A percentile compares a stretch with the other conserved stretches of the same genome.
Conservation (phyloP, 2,888 invertebrate genomes). For the Odiellus spinosus region DNA sequence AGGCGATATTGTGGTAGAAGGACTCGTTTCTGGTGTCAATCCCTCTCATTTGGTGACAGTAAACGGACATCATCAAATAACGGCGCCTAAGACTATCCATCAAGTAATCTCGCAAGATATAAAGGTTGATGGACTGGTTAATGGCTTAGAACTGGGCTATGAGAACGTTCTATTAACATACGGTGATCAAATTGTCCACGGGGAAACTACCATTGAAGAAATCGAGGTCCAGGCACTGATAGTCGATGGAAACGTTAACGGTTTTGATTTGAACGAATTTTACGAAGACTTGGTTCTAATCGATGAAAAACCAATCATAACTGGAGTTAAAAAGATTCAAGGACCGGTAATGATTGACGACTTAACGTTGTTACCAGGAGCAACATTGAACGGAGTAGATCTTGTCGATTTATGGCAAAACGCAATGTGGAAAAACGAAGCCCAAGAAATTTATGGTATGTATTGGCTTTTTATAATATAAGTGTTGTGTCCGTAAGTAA, state of each 20-base stretch:
- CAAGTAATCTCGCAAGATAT: conserved; percentile 5
- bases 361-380: conserved; percentile 4
- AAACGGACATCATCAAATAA: conserved; percentile 13
- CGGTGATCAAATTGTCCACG: conserved; percentile 12
- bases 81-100: conserved; percentile 9
- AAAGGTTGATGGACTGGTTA: conserved; percentile 9
- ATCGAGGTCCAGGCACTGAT: conserved; percentile 5
- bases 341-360: conserved; percentile 7
- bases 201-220: conserved; percentile 4
- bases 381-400: conserved; percentile 12
- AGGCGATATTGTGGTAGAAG: conserved; percentile 7
- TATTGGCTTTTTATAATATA: no score
- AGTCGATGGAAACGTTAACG: conserved; percentile 7
- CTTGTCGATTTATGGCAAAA: conserved; percentile 14
- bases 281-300: conserved; percentile 9
- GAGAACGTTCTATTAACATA: conserved; percentile 8
- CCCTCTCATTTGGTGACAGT: conserved; percentile 10
- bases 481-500: neutral
- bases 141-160: conserved; percentile 11
- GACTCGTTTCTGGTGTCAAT: conserved; percentile 10
- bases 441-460: conserved; percentile 12
- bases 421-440: conserved; percentile 11
- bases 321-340: conserved; percentile 9
- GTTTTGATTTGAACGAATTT: conserved; percentile 8
- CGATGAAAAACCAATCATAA: conserved; percentile 7